These are phyloP conservation scores for Lordiphosa clarofinis DNA, from an alignment of 1,140 invertebrate genomes.

Conservation along the genomic window DNA sequence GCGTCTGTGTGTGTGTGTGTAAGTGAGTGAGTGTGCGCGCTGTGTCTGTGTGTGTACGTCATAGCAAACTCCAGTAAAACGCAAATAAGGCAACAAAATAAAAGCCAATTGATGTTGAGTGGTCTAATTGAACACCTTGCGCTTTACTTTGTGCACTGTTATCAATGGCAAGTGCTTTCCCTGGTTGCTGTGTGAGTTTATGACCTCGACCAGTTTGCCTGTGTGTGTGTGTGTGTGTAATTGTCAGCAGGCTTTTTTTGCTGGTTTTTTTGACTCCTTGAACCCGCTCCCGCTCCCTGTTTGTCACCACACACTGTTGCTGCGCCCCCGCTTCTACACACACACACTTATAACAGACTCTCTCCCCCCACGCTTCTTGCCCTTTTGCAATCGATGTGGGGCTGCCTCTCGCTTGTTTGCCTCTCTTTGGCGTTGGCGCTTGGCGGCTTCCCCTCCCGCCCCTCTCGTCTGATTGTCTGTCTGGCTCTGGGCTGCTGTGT, in stretches of 20 bases:
- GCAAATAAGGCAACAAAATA: too few relatives aligned
- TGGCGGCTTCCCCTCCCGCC: slow-evolving; percentile 19
- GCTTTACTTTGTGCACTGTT: slow-evolving; percentile 55
- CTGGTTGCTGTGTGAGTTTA: slow-evolving; percentile 17
- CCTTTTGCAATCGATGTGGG: slow-evolving; percentile 46
- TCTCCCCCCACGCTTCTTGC: slow-evolving; percentile 12
- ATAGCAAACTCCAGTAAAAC: slow-evolving; percentile 71
- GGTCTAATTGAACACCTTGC: slow-evolving; percentile 71
- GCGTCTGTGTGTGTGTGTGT: slow-evolving; percentile 17
- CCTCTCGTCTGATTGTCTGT: slow-evolving; percentile 31
- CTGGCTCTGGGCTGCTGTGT: slow-evolving; percentile 52
- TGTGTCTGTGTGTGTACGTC: slow-evolving; percentile 48
- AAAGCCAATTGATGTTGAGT: slow-evolving; percentile 73
- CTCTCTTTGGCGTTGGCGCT: slow-evolving; percentile 35
- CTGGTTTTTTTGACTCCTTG: slow-evolving; percentile 63
- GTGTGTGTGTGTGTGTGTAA: slow-evolving; percentile 31
- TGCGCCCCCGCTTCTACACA: slow-evolving; percentile 55
- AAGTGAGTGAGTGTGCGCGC: slow-evolving; percentile 13
- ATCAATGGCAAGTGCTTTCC: slow-evolving; percentile 62
- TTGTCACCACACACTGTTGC: slow-evolving; percentile 63
- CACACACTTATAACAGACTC: slow-evolving; percentile 18
- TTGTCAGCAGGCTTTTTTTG: too few relatives aligned
- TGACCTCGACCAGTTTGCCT: slow-evolving; percentile 56
- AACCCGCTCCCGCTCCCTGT: slow-evolving; percentile 25
- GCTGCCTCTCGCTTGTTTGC: slow-evolving; percentile 8